Base-by-base conservation (phyloP, 1,140 invertebrate species). In the Brachionus koreanus region DNA sequence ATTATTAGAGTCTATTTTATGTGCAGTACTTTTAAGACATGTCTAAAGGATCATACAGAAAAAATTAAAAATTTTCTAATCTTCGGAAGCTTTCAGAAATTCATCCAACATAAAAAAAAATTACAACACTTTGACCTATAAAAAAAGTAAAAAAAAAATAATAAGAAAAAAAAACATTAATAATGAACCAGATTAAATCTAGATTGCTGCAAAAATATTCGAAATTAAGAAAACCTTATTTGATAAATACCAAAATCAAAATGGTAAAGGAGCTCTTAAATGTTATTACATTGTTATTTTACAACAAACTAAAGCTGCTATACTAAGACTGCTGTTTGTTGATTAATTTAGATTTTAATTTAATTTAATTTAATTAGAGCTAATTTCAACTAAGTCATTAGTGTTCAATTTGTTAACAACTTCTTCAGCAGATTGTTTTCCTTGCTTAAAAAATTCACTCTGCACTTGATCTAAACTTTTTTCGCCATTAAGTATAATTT, bases 1-100 rank as follows among this genome's bases (percentile, higher is more conserved):
- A n/a, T n/a, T 29, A 29, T 29, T 29, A 29, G 29, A 29, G 29
- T 29, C 29, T 29, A 29, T 29, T 29, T 29, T 29, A 29, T 29
- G 29, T 29, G 29, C 29, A 96, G 98, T 29, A 29, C 29, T 29
- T 29, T 29, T 29, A 29, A 29, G 29, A 29, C 29, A 29, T 29
- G 29, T 29, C 29, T 29, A 29, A 29, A 29, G 29, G 29, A 29
- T 29, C 29, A 29, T 29, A 29, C 29, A 29, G 29, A 29, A 29
- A 29, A 29, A 29, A 29, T 29, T 29, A 29, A 29, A 29, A 29
- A 29, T 29, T 29, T 29, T 29, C 29, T 29, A 29, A 29, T 29
- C 29, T 29, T 29, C 29, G 29, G 29, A 23, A 52, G 29, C 29
- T 29, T 29, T 29, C 3, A 29, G 29, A 29, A 29, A 29, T 29